These are phyloP conservation scores for Catamblyrhynchus diadema DNA, from an alignment of 2,797 vertebrate genomes.

Conservation along the genomic window DNA sequence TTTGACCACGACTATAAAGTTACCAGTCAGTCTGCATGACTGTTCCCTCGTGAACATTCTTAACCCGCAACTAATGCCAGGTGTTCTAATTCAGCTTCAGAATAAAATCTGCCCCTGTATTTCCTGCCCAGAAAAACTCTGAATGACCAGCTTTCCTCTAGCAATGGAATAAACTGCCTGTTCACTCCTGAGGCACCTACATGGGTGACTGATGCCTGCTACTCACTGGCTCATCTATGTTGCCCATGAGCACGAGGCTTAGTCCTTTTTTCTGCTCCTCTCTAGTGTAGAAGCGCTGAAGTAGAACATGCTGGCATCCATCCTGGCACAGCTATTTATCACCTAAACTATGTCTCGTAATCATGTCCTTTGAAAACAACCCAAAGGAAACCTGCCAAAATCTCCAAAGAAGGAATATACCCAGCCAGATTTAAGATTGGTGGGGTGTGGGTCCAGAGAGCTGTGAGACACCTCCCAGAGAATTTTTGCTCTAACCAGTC, in stretches of 20 bases:
- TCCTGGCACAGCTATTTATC: not conserved
- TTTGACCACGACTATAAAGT: not conserved
- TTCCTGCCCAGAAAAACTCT: not conserved
- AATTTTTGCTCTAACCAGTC: not conserved
- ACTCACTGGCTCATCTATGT: rapidly evolving
- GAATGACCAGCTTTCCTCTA: not conserved
- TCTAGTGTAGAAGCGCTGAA: not conserved
- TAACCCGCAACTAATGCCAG: not conserved
- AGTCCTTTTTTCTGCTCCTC: not conserved
- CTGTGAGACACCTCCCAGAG: not conserved
- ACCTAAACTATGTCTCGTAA: not conserved
- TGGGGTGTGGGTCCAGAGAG: rapidly evolving
- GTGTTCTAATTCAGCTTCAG: not conserved
- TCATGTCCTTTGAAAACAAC: not conserved
- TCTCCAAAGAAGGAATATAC: rapidly evolving
- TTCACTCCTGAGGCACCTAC: not conserved
- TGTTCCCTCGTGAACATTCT: not conserved
- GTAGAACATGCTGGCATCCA: not conserved
- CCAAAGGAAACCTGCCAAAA: not conserved
- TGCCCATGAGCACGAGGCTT: not conserved
- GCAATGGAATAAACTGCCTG: not conserved
- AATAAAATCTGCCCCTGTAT: not conserved
- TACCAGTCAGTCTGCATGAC: not conserved
- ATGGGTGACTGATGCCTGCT: not conserved
- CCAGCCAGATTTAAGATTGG: not conserved